Percentiles rank a stretch among this genome's conserved stretches.
These are phyloP conservation scores for Hephaestus fuliginosus DNA, from an alignment of 2,797 vertebrate species.

Conservation along the genomic window DNA sequence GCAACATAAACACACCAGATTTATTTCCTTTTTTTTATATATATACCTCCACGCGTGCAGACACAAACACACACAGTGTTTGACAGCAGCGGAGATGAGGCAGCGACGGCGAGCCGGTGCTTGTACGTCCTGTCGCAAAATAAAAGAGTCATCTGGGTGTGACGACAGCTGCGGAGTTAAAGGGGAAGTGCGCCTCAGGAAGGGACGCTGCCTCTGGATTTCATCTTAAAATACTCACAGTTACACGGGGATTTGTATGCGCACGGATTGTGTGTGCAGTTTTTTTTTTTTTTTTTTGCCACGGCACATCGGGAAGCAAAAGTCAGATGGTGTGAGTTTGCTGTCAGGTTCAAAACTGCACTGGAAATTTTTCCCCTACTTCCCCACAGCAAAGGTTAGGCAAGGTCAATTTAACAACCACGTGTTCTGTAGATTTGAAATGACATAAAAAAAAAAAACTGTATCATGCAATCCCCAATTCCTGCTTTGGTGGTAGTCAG, in stretches of 20 bases:
- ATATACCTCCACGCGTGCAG: too few species aligned
- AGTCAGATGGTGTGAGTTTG: neutral
- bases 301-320: neutral
- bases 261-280: neutral
- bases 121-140: conserved; percentile 80
- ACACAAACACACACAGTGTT: neutral
- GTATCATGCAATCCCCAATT: neutral
- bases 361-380: neutral
- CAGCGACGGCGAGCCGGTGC: conserved; percentile 49
- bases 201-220: neutral
- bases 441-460: neutral
- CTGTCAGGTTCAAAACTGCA: neutral
- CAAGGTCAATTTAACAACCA: conserved; percentile 2
- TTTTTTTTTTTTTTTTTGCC: too few species aligned
- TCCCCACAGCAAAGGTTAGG: neutral
- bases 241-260: too few species aligned
- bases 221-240: neutral
- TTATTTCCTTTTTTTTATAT: neutral
- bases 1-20: neutral
- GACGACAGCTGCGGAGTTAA: conserved; percentile 70
- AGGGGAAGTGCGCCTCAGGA: conserved; percentile 53
- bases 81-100: conserved; percentile 6
- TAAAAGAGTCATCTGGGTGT: conserved; percentile 58
- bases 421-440: neutral
- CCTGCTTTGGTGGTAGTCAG: neutral